Evolutionary conservation across 2,888 invertebrate species (phyloP).

Genomic region (Cotesia congregata): DNA sequence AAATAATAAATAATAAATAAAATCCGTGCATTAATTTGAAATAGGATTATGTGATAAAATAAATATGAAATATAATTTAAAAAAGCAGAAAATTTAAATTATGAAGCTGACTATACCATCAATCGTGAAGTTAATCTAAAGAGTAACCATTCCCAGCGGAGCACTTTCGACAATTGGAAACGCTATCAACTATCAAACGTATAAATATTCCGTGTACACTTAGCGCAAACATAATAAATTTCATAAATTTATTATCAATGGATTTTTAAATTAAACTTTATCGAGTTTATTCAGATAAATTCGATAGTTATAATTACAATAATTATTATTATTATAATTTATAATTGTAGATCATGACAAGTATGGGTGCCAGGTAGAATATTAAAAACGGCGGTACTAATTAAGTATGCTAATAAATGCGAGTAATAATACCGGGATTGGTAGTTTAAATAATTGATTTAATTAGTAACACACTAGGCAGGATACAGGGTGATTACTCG

Average conservation of each 20-base stretch:
- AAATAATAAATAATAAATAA: background rate
- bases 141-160: constrained; percentile 45
- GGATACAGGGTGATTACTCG: background rate
- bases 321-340: too few relatives aligned
- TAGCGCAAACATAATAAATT: constrained; percentile 12
- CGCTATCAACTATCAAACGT: constrained; percentile 45
- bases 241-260: background rate
- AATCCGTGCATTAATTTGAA: background rate
- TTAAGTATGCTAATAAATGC: background rate
- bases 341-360: too few relatives aligned
- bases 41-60: constrained; percentile 6
- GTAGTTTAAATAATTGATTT: background rate
- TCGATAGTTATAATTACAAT: too few relatives aligned
- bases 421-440: background rate
- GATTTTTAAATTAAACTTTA: background rate
- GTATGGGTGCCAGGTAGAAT: background rate
- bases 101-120: constrained; percentile 17
- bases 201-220: constrained; percentile 44
- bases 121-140: constrained; percentile 32
- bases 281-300: too few relatives aligned
- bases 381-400: background rate
- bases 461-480: background rate
- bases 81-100: background rate
- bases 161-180: constrained; percentile 48
- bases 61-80: background rate